Conservation (phyloP, 2,888 invertebrate genomes). For the Brenthis daphne region DNA sequence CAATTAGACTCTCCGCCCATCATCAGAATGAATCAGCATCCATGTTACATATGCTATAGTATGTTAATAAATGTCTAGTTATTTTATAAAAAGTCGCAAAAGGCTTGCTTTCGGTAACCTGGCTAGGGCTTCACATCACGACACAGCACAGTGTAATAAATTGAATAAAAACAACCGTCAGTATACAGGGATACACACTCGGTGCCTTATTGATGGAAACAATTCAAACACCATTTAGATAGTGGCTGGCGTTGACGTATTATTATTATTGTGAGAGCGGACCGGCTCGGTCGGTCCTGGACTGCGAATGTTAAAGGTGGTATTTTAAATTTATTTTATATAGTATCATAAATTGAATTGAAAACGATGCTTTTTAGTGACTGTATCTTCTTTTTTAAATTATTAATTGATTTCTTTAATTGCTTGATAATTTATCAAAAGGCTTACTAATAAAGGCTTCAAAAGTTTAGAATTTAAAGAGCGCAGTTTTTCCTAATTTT, state of each 20-base stretch:
- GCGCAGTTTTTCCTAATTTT: too few relatives aligned
- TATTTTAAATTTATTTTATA: background rate
- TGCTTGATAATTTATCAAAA: too few relatives aligned
- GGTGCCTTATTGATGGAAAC: constrained; percentile 78
- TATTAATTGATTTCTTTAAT: too few relatives aligned
- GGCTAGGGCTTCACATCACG: constrained; percentile 22
- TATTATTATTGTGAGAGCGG: constrained; percentile 68
- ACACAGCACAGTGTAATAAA: constrained; percentile 43
- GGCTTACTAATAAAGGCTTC: too few relatives aligned
- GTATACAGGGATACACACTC: constrained; percentile 73
- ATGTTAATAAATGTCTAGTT: too few relatives aligned
- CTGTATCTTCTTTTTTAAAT: too few relatives aligned
- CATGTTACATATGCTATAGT: too few relatives aligned
- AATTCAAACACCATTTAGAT: constrained; percentile 80
- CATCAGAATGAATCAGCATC: too few relatives aligned
- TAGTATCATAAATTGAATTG: background rate
- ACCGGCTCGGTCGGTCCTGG: constrained; percentile 21
- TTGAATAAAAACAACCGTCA: constrained; percentile 57
- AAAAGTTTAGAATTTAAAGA: too few relatives aligned
- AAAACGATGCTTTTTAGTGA: too few relatives aligned
- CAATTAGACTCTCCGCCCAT: too few relatives aligned
- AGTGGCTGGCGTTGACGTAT: constrained; percentile 76
- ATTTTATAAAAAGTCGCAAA: too few relatives aligned
- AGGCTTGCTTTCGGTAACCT: background rate
- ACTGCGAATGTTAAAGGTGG: constrained; percentile 20